A percentile compares a stretch with the other conserved stretches of the same genome.
These are phyloP conservation scores for Andrena fulva DNA, from an alignment of 2,888 invertebrate species.

Conservation along the genomic window DNA sequence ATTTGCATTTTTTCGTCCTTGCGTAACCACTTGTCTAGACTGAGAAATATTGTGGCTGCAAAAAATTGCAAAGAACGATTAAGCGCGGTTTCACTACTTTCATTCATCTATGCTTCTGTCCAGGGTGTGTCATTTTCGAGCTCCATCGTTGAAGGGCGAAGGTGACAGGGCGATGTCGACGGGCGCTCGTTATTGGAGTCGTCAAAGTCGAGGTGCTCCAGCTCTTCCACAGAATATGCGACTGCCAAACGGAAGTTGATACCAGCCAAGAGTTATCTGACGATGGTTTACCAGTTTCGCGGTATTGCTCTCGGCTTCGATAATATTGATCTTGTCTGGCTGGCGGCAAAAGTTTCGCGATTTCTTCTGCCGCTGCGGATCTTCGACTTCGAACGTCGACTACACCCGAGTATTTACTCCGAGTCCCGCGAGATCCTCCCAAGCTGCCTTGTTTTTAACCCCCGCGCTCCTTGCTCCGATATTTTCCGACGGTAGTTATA, in stretches of 20 bases:
- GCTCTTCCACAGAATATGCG: neutral
- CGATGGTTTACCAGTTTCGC: constrained; percentile 28
- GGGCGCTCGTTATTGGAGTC: constrained; percentile 12
- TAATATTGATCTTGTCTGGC: constrained; percentile 62
- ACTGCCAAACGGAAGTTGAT: constrained; percentile 55
- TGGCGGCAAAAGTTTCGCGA: constrained; percentile 47
- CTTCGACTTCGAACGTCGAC: constrained; percentile 3
- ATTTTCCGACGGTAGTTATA: neutral
- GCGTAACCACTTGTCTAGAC: neutral
- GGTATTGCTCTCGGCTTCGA: constrained; percentile 33
- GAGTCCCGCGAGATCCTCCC: neutral
- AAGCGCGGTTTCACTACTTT: neutral
- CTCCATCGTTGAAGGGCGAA: neutral
- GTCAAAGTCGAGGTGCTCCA: neutral
- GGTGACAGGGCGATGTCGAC: neutral
- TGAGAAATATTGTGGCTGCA: neutral
- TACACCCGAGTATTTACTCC: constrained; percentile 15
- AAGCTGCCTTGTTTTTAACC: too few species aligned
- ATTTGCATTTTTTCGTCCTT: neutral
- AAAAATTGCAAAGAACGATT: neutral
- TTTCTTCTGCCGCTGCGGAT: constrained; percentile 5
- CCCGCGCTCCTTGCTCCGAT: too few species aligned
- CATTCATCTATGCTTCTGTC: neutral
- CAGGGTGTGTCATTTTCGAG: neutral
- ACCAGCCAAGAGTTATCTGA: constrained; percentile 36